Base-by-base conservation (phyloP, 2,797 vertebrate genomes). In the Pseudochirops corinnae region DNA sequence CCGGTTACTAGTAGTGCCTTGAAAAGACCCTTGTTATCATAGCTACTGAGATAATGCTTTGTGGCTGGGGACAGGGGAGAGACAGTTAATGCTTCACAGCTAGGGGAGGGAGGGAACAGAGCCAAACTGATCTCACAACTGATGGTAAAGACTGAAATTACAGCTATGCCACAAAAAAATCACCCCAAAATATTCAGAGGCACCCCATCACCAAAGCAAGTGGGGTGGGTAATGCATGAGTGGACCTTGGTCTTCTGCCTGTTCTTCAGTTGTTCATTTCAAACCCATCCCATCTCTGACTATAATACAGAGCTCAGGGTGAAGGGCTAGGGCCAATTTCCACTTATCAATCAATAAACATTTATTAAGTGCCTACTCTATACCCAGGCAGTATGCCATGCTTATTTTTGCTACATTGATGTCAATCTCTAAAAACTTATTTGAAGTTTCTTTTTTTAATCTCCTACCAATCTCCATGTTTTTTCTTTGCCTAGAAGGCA, bases 401-500 rank as follows among this genome's bases (percentile, higher is more conserved):
- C 21, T 87, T 50, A 46, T 87, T 87, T 87, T 87, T 87, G 21
- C 39, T 87, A 26, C 26, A 50, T 26, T 87, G 74, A 46, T 87
- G 39, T 87, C 24, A 50, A 28, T 46, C 74, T 87, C 21, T 87
- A 28, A 87, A 87, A 87, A 10, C 74, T 87, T 21, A 24, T 26
- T 87, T 87, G 16, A 46, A 50, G 74, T 87, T 87, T 50, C 24
- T 87, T 26, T 21, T 7, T 11, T 82, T 87, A 26, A 26, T 28
- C 74, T 82, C 21, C 74, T 87, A 50, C 74, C 74, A 87, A 50
- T 39, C 21, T 87, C 39, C 74, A 87, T 87, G 26, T 87, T 50
- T 82, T 87, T 87, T 87, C 74, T 87, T 87, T 87, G 74, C 74
- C 74, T 46, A 87, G 31, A 87, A 46, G 74, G 74, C 39, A 87